Evolutionary conservation across 2,113 vertebrate species (phyloP).

Genomic region (Himantopus leucocephalus): DNA sequence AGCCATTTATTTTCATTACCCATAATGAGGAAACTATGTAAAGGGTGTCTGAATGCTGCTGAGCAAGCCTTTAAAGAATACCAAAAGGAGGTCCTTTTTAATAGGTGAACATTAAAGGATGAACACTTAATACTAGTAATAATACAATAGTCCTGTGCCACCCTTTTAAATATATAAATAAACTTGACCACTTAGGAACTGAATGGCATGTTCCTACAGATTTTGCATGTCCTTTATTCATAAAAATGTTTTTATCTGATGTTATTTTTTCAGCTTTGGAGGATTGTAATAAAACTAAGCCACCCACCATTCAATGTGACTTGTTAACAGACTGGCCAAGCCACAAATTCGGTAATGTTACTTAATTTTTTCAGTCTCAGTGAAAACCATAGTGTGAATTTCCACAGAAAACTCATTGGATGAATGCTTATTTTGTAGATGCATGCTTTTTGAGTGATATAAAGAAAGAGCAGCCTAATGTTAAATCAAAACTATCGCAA

Average conservation of each 20-base stretch:
- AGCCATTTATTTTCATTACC: background rate
- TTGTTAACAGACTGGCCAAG: background rate
- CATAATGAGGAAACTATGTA: background rate
- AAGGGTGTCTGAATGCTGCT: background rate
- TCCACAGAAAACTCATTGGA: background rate
- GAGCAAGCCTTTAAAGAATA: background rate
- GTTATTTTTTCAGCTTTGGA: background rate
- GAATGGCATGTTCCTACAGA: background rate
- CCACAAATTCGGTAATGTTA: background rate
- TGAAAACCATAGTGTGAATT: background rate
- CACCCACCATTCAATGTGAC: background rate
- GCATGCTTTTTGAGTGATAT: background rate
- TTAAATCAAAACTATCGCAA: background rate
- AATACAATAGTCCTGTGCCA: background rate
- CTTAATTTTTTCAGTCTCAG: background rate
- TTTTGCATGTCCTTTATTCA: background rate
- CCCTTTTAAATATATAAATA: background rate
- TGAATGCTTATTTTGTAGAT: background rate
- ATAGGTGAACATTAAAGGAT: background rate
- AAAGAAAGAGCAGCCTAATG: background rate
- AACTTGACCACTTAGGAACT: background rate
- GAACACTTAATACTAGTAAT: background rate
- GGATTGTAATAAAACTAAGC: background rate
- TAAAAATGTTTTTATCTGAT: background rate
- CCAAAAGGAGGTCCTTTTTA: background rate